Base-by-base conservation (phyloP, 2,888 invertebrate genomes). In the Eudasyphora cyanicolor region DNA sequence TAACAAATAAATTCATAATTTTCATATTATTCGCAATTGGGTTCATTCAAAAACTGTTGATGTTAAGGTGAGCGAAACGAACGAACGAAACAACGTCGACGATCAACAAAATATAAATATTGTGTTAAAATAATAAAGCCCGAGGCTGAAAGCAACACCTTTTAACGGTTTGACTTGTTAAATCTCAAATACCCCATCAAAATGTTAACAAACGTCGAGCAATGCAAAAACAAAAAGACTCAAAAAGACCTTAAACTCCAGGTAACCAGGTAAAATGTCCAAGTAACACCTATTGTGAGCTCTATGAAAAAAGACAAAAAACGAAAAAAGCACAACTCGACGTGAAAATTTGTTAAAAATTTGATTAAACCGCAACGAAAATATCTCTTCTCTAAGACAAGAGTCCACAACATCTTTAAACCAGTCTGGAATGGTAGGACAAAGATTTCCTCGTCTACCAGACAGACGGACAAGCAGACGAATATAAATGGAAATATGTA, bases 61-160 rank as follows among this genome's bases (percentile, higher is more conserved):
- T 62, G n/a, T 21, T 35, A 5, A 62, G 14, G 14, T 49, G 64
- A 17, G 67, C 29, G 42, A 71, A 45, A 8, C 27, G 24, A 54
- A 76, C n/a, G n/a, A 57, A 38, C 29, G 12, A 7, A 76, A 42
- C 38, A 76, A 71, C 32, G 27, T 14, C 17, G 35, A 32, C 54
- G 35, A 62, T 62, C 17, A 29, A 54, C n/a, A 70, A 71, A 32
- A 71, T 79, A 73, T 76, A 84, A 84, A 81, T 84, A 76, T 84
- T 84, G 84, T 84, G 84, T 81, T 84, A 84, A 84, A 84, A 84
- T 81, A 79, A 81, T 79, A 81, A 81, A 67, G 75, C 84, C 76
- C 12, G n/a, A 51, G 76, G 84, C 81, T 32, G 73, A 80, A 64
- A 76, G 67, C 42, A 78, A 70, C 75, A 83, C 42, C 69, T 76